A percentile compares a stretch with the other conserved stretches of the same genome.
Evolutionary conservation across 2,888 invertebrate genomes (phyloP).

Genomic region (Ennomos fuscantarius): DNA sequence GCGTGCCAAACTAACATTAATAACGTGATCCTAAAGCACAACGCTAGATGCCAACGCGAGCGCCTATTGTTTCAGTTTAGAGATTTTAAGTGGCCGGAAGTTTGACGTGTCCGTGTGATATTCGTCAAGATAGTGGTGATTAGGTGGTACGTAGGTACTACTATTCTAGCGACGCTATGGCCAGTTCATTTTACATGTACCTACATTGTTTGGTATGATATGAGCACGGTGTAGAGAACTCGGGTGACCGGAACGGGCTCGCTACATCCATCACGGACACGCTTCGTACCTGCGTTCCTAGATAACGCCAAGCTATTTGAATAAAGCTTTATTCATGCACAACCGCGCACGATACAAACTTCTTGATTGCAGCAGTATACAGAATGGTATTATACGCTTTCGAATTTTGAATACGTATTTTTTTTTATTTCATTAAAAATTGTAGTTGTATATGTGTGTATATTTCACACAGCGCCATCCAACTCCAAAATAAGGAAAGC

Average conservation of each 20-base stretch:
- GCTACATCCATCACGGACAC: constrained; percentile 23
- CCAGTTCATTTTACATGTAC: not conserved
- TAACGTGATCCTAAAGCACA: constrained; percentile 13
- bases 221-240: constrained; percentile 1
- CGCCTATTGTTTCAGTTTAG: constrained; percentile 17
- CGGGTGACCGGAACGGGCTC: constrained; percentile 24
- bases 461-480: no score
- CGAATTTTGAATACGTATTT: not conserved
- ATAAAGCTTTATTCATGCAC: constrained; percentile 26
- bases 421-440: no score
- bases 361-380: not conserved
- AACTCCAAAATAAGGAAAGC: no score
- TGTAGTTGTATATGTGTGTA: no score
- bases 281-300: constrained; percentile 31
- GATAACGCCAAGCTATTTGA: constrained; percentile 36
- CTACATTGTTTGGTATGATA: not conserved
- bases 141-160: not conserved
- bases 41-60: constrained; percentile 11
- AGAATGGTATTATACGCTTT: not conserved
- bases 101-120: constrained; percentile 7
- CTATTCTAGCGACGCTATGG: constrained; percentile 1
- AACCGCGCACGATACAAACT: no score
- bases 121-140: constrained; percentile 10
- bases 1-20: constrained; percentile 22
- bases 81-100: constrained; percentile 18